Percentiles rank a stretch among this genome's conserved stretches.
Conservation (phyloP, 2,888 invertebrate species). For the Spicauda simplicius region DNA sequence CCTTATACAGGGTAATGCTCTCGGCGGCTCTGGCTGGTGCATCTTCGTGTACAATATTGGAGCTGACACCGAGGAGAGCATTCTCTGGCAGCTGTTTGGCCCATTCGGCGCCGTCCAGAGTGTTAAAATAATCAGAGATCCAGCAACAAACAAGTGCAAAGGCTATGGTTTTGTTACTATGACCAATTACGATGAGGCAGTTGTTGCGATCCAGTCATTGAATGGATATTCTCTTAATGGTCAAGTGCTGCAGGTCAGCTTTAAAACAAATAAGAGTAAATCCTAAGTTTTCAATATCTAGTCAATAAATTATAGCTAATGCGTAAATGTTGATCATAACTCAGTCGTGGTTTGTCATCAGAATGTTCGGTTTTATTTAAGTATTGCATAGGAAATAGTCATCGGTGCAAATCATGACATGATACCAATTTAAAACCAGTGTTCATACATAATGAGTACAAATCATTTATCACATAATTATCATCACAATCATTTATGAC, state of each 20-base stretch:
- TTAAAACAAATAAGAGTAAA: conserved; percentile 97
- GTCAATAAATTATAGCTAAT: conserved; percentile 85
- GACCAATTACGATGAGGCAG: conserved; percentile 99
- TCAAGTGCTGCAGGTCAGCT: conserved; percentile 98
- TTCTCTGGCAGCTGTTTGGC: conserved; percentile 97
- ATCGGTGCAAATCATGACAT: conserved; percentile 70
- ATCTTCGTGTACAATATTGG: conserved; percentile 97
- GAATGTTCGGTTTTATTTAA: conserved; percentile 56
- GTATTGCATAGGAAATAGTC: conserved; percentile 60
- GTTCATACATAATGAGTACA: conserved; percentile 68
- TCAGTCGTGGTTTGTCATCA: conserved; percentile 79
- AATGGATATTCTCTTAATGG: conserved; percentile 98
- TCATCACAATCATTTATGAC: conserved; percentile 43
- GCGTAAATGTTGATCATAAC: conserved; percentile 82
- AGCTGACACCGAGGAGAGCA: conserved; percentile 95
- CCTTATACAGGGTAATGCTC: conserved; percentile 93
- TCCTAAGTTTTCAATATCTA: conserved; percentile 80
- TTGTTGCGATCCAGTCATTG: conserved; percentile 97
- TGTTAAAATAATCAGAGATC: conserved; percentile 98
- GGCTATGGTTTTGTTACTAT: conserved; percentile 99
- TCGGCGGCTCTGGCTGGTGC: conserved; percentile 95
- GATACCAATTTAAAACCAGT: conserved; percentile 55
- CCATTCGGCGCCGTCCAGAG: conserved; percentile 99
- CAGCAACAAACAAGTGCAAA: conserved; percentile 98
- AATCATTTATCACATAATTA: conserved; percentile 50